Evolutionary conservation across 2,888 invertebrate species (phyloP).

Genomic region (Coelopa pilipes): DNA sequence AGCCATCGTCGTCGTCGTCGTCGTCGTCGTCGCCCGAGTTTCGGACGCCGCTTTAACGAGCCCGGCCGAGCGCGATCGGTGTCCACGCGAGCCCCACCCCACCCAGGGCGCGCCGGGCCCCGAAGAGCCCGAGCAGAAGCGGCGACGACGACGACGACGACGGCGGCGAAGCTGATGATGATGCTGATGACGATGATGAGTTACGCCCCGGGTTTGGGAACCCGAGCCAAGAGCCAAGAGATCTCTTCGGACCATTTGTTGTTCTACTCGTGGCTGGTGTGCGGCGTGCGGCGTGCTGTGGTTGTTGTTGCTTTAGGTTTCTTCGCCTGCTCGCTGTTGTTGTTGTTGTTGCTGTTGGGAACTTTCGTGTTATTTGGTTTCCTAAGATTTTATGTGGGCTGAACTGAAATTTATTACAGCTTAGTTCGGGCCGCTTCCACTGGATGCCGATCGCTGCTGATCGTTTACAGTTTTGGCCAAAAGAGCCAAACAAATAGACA

Average conservation of each 20-base stretch:
- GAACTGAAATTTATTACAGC: slow-evolving; percentile 54
- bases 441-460: slow-evolving; percentile 10
- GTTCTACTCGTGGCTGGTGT: neutral
- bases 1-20: neutral
- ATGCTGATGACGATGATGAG: slow-evolving; percentile 26
- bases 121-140: slow-evolving; percentile 8
- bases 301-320: neutral
- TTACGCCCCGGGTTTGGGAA: slow-evolving; percentile 26
- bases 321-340: neutral
- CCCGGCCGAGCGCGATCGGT: slow-evolving; percentile 10
- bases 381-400: slow-evolving; percentile 48
- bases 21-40: neutral
- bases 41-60: slow-evolving; percentile 13
- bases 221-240: slow-evolving; percentile 12
- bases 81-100: neutral
- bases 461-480: neutral
- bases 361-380: slow-evolving; percentile 12
- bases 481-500: neutral
- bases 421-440: slow-evolving; percentile 1
- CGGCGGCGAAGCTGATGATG: slow-evolving; percentile 20
- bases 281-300: too few relatives aligned
- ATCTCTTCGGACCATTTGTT: slow-evolving; percentile 7
- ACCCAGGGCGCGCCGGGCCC: neutral
- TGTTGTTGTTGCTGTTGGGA: neutral
- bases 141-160: neutral